These are phyloP conservation scores for Vulpes ferrilata DNA, from an alignment of 2,113 vertebrate genomes.

Conservation along the genomic window DNA sequence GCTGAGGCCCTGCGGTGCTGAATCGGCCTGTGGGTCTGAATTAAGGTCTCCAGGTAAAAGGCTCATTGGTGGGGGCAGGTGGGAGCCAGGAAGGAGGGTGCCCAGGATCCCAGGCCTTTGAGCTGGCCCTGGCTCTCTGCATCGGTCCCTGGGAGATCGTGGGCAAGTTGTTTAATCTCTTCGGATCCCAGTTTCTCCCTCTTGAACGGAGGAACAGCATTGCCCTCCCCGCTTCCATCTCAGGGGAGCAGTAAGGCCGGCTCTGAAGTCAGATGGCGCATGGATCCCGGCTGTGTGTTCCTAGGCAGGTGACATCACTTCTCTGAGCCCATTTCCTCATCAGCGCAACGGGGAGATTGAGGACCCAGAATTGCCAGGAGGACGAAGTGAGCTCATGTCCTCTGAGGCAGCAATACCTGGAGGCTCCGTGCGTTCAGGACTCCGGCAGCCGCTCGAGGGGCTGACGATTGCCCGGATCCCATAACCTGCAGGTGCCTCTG, in stretches of 20 bases:
- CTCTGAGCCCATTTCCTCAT: background rate
- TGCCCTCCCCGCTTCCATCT: background rate
- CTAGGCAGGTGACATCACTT: background rate
- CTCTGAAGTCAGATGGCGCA: background rate
- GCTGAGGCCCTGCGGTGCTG: background rate
- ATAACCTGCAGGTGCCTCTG: background rate
- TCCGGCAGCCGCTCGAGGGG: rapidly evolving
- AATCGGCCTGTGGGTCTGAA: background rate
- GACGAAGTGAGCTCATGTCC: background rate
- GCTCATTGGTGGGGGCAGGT: background rate
- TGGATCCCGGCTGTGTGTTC: background rate
- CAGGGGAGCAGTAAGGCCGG: background rate
- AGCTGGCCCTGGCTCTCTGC: background rate
- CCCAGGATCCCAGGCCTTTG: background rate
- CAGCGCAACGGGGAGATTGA: background rate
- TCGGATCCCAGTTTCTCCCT: background rate
- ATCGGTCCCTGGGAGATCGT: no score
- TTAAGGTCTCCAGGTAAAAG: background rate
- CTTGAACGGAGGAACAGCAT: background rate
- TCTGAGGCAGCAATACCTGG: rapidly evolving
- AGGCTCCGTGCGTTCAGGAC: background rate
- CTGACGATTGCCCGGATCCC: background rate
- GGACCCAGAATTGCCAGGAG: background rate
- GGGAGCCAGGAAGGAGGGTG: background rate
- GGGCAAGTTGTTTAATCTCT: background rate